Evolutionary conservation across 2,797 vertebrate genomes (phyloP).

Genomic region (Cynopterus sphinx): DNA sequence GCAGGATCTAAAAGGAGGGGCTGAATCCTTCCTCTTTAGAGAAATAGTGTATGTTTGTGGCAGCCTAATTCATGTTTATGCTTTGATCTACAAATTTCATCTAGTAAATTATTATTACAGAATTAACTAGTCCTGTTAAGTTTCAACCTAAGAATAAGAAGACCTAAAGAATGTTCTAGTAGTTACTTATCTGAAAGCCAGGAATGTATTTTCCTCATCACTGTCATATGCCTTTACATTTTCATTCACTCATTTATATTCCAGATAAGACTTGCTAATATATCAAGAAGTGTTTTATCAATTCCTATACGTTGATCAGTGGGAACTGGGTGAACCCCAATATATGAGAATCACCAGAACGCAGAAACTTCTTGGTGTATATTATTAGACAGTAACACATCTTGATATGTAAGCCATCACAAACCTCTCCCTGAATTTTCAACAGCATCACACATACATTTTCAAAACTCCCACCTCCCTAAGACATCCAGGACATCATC

Average conservation of each 20-base stretch:
- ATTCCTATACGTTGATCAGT: neutral
- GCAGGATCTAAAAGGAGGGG: neutral
- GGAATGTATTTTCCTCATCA: neutral
- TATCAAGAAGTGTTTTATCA: neutral
- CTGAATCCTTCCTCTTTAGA: neutral
- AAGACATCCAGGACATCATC: neutral
- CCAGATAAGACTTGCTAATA: neutral
- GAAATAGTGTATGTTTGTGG: neutral
- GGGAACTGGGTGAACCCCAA: neutral
- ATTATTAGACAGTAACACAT: neutral
- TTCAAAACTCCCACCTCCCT: neutral
- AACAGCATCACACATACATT: neutral
- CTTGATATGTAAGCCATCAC: neutral
- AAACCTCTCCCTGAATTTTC: neutral
- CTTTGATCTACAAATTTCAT: neutral
- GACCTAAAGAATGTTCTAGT: neutral
- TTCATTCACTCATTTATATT: neutral
- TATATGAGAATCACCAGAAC: neutral
- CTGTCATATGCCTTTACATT: neutral
- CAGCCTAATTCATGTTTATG: slow-evolving; percentile 11
- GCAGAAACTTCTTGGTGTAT: neutral
- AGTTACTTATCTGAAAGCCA: slow-evolving; percentile 21
- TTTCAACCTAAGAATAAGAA: neutral
- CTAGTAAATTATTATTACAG: neutral
- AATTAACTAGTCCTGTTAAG: neutral